Evolutionary conservation across 2,113 vertebrate species (phyloP).

Genomic region (Mungos mungo): DNA sequence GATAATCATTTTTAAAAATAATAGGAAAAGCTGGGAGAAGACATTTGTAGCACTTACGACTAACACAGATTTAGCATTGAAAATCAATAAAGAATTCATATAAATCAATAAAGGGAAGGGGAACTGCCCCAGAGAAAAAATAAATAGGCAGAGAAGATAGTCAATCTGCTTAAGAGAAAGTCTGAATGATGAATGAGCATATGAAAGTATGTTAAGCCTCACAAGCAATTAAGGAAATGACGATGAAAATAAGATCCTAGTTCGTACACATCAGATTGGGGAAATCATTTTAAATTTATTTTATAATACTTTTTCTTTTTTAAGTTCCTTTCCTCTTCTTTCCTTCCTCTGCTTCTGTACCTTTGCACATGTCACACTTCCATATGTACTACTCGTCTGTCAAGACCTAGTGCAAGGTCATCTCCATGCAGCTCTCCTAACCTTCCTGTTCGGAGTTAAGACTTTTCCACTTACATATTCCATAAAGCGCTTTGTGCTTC

Average conservation of each 20-base stretch:
- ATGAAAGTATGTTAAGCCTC: not conserved
- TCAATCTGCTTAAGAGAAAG: not conserved
- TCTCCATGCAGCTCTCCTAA: not conserved
- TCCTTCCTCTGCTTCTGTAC: not conserved
- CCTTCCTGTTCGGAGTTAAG: not conserved
- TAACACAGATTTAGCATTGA: not conserved
- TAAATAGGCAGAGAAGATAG: not conserved
- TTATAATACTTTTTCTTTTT: not conserved
- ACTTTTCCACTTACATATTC: not conserved
- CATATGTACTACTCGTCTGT: not conserved
- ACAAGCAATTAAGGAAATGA: not conserved
- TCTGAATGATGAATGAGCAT: not conserved
- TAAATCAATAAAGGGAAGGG: slow-evolving; percentile 22
- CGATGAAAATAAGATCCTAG: not conserved
- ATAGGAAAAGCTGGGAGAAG: slow-evolving; percentile 1
- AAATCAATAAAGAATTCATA: not conserved
- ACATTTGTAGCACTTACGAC: not conserved
- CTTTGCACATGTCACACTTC: not conserved
- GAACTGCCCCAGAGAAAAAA: not conserved
- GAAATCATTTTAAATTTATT: not conserved
- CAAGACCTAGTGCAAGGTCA: not conserved
- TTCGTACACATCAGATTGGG: not conserved
- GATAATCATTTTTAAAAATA: not conserved
- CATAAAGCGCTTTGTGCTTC: not conserved
- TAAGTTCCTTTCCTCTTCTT: not conserved